phyloP scores from a whole-genome alignment of 2,113 vertebrate species.

The Falco punctatus region DNA sequence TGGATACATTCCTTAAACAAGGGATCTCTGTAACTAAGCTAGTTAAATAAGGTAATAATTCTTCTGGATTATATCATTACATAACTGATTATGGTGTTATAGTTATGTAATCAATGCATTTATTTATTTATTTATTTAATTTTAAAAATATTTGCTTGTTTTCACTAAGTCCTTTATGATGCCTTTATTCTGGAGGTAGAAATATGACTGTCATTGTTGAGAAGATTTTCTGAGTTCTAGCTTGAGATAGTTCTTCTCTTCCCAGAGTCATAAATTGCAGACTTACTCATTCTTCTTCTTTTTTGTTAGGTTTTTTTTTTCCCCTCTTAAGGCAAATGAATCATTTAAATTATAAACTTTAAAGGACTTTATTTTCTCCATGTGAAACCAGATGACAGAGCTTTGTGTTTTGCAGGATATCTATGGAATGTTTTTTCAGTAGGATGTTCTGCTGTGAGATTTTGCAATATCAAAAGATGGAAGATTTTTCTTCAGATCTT shows the following conservation, averaged over 20 bases:
- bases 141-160: background rate
- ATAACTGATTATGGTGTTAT: background rate
- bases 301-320: background rate
- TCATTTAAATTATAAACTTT: background rate
- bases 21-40: background rate
- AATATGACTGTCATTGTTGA: background rate
- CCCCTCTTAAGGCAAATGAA: background rate
- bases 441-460: background rate
- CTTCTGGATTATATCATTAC: background rate
- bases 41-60: background rate
- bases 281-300: background rate
- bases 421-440: background rate
- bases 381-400: background rate
- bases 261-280: background rate
- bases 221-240: background rate
- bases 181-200: background rate
- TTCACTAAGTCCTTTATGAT: background rate
- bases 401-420: background rate
- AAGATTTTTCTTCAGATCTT: background rate
- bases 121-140: background rate
- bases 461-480: background rate
- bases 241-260: background rate
- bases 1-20: background rate
- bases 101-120: background rate
- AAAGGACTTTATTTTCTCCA: background rate